Base-by-base conservation (phyloP, 2,888 invertebrate genomes). In the Aplocera efformata region DNA sequence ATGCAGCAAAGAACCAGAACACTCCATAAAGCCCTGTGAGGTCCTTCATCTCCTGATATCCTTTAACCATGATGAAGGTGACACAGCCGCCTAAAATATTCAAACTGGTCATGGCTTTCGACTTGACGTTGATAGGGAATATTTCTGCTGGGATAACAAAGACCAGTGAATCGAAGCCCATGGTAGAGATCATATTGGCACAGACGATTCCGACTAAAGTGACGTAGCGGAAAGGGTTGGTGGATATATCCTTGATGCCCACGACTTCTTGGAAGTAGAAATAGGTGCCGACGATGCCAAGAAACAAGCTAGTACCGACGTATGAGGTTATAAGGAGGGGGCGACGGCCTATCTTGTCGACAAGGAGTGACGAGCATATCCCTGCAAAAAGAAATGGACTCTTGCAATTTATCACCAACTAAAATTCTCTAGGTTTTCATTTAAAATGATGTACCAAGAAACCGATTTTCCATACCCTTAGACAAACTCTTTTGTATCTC, bases 61-160 rank as follows among this genome's bases (percentile, higher is more conserved):
- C 74, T 57, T 88, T 90, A 0, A 86, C 79, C 0, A 88, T 80
- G 1, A 78, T 36, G 53, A 90, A 90, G 1, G 88, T 88, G 10
- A 90, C 58, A 0, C 88, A 41, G 0, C 90, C 89, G 0, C 84
- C 79, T 53, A 88, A 82, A 4, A 90, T 66, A 39, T 80, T 89
- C 0, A 85, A 63, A 3, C 83, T 55, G 0, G 88, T 89, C 48
- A 90, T 83, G 0, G 90, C 90, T 0, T 82, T 66, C 1, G 90
- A 85, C 57, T 90, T 90, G 0, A 91, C 85, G 52, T 90, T 91
- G 0, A 90, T 71, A 0, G 91, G 89, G 47, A 91, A 91, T 6
- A 91, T 68, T 64, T 91, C 91, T 0, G 89, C 89, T 7, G 90
- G 77, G 49, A 91, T 84, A 36, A 89, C 77, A 31, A 83, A 84